Evolutionary conservation across 1,140 invertebrate species (phyloP), one percentile per base, ranked within the genome.

Genomic region (Cherax quadricarinatus): DNA sequence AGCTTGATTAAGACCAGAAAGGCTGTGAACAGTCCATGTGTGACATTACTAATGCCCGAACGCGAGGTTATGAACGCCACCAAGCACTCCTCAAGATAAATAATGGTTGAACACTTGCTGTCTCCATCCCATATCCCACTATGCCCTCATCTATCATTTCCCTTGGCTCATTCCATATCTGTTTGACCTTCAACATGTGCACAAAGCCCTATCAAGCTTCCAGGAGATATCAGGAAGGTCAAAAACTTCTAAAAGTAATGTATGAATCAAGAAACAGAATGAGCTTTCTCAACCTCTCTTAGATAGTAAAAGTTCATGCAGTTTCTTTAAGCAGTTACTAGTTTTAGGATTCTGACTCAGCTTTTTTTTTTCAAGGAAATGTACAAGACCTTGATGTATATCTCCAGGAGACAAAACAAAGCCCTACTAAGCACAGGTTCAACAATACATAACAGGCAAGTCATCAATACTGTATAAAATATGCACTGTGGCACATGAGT

Each of bases 361-460:
- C 2, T 9, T 6, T 80, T 12, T 48, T 48, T 30, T 12, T 53
- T 3, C 18, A 62, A 48, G 24, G 30, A 48, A 66, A 66, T 84
- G 57, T 60, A n/a, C 21, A 12, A 86, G 84, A 70, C 9, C 84
- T 48, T 70, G 14, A 49, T 62, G 41, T 86, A 86, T 70, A 30
- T 86, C 62, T 86, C 84, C 84, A 62, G 62, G 84, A 86, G 84
- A 86, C 84, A 62, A 70, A 86, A 86, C 84, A 86, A 86, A 86
- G 84, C 84, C 48, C 84, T 86, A 86, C 62, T 41, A 86, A 86
- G 84, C 84, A 66, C 84, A 12, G 84, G 62, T 86, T 86, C 84
- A 70, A 86, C 84, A 86, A 81, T 53, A 81, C 79, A 16, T 81
- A 81, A 86, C 60, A 48, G 84, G 84, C 84, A 86, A 86, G 57